Conservation (phyloP, 2,113 vertebrate species). For the Otolemur garnettii region DNA sequence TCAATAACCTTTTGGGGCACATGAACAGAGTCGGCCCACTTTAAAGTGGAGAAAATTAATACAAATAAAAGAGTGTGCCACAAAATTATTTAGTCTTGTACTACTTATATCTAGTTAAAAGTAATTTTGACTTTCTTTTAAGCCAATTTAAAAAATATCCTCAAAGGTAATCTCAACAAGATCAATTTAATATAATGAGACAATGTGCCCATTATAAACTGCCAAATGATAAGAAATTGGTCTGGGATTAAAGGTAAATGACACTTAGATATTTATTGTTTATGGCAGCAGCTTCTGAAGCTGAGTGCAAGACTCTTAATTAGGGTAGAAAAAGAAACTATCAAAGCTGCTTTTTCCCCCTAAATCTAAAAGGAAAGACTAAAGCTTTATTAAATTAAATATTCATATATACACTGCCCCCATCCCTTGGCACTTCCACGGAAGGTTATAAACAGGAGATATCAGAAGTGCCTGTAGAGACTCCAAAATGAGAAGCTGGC, state of each 20-base stretch:
- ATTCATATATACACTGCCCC: background rate
- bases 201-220: conserved; percentile 39
- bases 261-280: conserved; percentile 65
- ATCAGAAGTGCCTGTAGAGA: background rate
- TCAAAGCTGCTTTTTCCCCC: conserved; percentile 68
- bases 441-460: background rate
- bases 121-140: conserved; percentile 63
- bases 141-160: conserved; percentile 65
- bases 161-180: conserved; percentile 63
- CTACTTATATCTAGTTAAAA: conserved; percentile 65
- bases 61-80: conserved; percentile 36
- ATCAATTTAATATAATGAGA: conserved; percentile 73
- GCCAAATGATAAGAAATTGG: conserved; percentile 27
- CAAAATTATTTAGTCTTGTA: conserved; percentile 26
- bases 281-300: conserved; percentile 59
- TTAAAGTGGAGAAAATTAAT: conserved; percentile 59
- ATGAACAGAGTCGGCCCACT: background rate
- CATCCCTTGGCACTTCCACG: background rate
- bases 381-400: conserved; percentile 55
- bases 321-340: conserved; percentile 60
- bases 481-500: background rate
- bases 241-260: conserved; percentile 54
- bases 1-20: background rate
- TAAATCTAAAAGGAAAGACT: conserved; percentile 56
- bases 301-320: conserved; percentile 65